Evolutionary conservation across 2,113 vertebrate species (phyloP), one percentile per base, ranked within the genome.

Genomic region (Numida meleagris): DNA sequence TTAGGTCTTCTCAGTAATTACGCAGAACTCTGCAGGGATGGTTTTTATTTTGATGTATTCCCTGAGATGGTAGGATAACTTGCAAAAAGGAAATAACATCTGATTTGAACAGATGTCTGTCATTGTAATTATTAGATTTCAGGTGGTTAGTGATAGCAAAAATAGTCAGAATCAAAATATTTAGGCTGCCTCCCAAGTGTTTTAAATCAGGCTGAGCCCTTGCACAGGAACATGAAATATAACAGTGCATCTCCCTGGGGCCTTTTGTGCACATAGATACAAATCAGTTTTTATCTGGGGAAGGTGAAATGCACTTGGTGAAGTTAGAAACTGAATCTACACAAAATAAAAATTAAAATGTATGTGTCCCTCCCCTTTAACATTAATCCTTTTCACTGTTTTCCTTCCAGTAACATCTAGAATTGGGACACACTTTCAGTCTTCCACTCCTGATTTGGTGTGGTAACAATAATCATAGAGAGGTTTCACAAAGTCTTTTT

Each of bases 111-210:
- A 92, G 62, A 87, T 82, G 70, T 93, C 81, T 95, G 74, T 89
- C 91, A 89, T 14, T 70, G 74, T 67, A 76, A 77, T 82, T 58
- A 31, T 34, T 77, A 87, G 45, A 27, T 82, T 89, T 91, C 71
- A 63, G 85, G 75, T 79, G 50, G 50, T 89, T 93, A 92, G 51
- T 68, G 71, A 70, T 45, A 76, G 71, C 53, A 87, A 50, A 94
- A 94, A 88, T 53, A 38, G 75, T 73, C 67, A 76, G 42, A 92
- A 70, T 72, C n/a, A 89, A 85, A 92, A 82, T 88, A 94, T 94
- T 92, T 95, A 91, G 84, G 78, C 78, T 96, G 62, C n/a, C 50
- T 95, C 84, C 70, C 82, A 87, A 85, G 76, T 77, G 55, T 46
- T 94, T 50, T 89, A 80, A 88, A 88, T 79, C 55, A 66, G 59